Conservation (phyloP, 2,113 vertebrate species). For the Burhinus bistriatus region DNA sequence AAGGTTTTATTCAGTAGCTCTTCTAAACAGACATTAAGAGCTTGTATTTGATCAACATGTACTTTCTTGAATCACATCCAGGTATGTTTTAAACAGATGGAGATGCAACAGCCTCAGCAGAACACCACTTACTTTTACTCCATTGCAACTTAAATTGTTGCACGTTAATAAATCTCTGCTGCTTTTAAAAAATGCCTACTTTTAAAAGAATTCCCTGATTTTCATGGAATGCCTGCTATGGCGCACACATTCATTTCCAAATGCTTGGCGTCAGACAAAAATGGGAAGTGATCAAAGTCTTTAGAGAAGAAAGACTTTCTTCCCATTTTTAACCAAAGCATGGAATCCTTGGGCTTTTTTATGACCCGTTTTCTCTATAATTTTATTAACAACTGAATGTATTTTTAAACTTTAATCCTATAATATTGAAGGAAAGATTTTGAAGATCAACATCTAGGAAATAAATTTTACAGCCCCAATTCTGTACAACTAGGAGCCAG, state of each 20-base stretch:
- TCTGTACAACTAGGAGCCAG: neutral
- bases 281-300: neutral
- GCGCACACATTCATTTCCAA: neutral
- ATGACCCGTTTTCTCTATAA: neutral
- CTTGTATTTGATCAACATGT: neutral
- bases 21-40: neutral
- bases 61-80: neutral
- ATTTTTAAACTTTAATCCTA: neutral
- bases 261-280: neutral
- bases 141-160: neutral
- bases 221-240: neutral
- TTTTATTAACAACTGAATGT: neutral
- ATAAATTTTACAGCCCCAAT: neutral
- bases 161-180: neutral
- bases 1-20: neutral
- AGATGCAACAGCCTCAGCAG: neutral
- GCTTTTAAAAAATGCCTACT: neutral
- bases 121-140: neutral
- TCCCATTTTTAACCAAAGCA: neutral
- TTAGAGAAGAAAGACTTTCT: neutral
- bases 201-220: neutral
- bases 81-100: neutral
- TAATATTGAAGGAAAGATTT: neutral
- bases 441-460: neutral
- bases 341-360: neutral